Base-by-base conservation (phyloP, 2,113 vertebrate species). In the Amazona guildingii region DNA sequence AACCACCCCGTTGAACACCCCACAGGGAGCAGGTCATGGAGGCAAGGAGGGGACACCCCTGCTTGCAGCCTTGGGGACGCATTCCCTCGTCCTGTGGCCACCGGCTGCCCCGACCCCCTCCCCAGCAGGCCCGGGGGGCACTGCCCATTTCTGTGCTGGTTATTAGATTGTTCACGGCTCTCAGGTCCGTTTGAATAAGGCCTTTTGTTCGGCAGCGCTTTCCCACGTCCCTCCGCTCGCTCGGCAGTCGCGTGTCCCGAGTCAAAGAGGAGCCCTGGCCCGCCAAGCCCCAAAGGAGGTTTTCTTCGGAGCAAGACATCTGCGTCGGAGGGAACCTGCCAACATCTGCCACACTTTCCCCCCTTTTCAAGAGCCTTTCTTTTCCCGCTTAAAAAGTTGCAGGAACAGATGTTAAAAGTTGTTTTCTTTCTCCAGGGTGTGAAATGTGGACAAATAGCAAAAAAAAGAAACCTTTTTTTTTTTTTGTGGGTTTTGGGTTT, bases 201-300 rank as follows among this genome's bases (percentile, higher is more conserved):
- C 41, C 97, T 97, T 98, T 99, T 99, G 99, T 99, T 95, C 31
- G 39, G 10, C 61, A 21, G 81, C 79, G 91, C 98, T 98, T 99
- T 99, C 99, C 99, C 99, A 99, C 98, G 98, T 98, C 98, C 98
- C 96, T 91, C 90, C 97, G 90, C 96, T 97, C 97, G 96, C 98
- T 95, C 97, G 97, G 98, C 97, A 98, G 98, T 98, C 98, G 98
- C 98, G 98, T 98, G 98, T 98, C 98, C 98, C 70, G 85, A 97
- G 98, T 92, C 98, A 98, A 95, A 97, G 97, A 97, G 91, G 97
- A 97, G 97, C 92, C 88, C 90, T 52, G 91, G 92, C 93, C 82
- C 79, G 85, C 94, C 95, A 93, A 88, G 90, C 96, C 95, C 97
- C 94, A 86, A 97, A 92, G 92, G 93, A 94, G 96, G 92, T 96